Evolutionary conservation across 1,140 invertebrate genomes (phyloP), one percentile per base, ranked within the genome.

Genomic region (Cyclina sinensis): DNA sequence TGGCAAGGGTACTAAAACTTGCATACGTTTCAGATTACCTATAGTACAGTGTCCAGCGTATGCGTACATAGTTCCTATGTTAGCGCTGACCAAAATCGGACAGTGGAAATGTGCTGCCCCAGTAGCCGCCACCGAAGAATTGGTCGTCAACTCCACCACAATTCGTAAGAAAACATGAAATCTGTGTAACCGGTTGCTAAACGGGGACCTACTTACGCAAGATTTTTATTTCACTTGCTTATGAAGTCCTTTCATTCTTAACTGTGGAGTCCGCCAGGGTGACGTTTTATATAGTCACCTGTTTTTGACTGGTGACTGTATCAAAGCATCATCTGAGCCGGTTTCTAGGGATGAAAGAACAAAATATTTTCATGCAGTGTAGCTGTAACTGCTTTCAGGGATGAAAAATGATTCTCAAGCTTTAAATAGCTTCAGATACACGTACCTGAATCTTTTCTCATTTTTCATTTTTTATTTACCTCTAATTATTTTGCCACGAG

Each of bases 1-100:
- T 27, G 7, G 5, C 43, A 1, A 54, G 48, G 76, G 48, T 57
- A 57, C 76, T 79, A 57, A 79, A 54, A 54, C 24, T 59, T 79
- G 24, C 54, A 24, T 79, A 68, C 24, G 35, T 89, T 89, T 70
- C 70, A 91, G 90, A 85, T 73, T 91, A 43, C 90, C 90, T 4
- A 91, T 91, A 32, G 90, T 91, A 30, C 90, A 91, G 73, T 91
- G 90, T 65, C 90, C 90, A 70, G 90, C 90, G 0, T 91, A 84
- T 87, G 90, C 90, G 1, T 91, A 87, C 85, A 87, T 91, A 11
- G 90, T 91, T 7, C 90, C 90, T 27, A 91, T 91, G 90, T 9
- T 91, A 35, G 90, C 88, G 3, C 39, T 91, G 51, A 85, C 74
- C 21, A 82, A 89, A 46, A 89, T 89, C 51, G 84, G 80, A 30